These are phyloP conservation scores for Gasterosteus aculeatus DNA, from an alignment of 2,113 vertebrate genomes.

Conservation along the genomic window DNA sequence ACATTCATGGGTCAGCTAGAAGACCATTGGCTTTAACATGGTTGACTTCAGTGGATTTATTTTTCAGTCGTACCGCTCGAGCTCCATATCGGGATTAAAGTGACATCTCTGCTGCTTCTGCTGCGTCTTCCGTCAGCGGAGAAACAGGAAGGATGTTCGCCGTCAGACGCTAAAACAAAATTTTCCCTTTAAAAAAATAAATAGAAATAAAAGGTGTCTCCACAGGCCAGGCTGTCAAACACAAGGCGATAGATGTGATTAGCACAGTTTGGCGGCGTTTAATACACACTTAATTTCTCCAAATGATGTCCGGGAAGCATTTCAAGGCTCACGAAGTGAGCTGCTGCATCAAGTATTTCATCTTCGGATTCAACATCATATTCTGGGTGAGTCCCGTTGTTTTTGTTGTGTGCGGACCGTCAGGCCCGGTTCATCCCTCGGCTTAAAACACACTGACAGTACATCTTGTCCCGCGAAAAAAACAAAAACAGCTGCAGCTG, in stretches of 20 bases:
- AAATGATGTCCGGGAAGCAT: constrained; percentile 95
- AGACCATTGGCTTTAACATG: constrained; percentile 43
- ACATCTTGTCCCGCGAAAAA: neutral
- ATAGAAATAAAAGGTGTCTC: constrained; percentile 53
- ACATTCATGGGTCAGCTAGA: constrained; percentile 56
- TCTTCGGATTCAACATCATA: constrained; percentile 99
- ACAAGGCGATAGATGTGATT: constrained; percentile 51
- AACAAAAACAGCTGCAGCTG: neutral
- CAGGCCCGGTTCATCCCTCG: constrained; percentile 21
- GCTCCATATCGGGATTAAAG: neutral
- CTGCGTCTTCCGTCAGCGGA: constrained; percentile 22
- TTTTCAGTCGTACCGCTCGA: neutral
- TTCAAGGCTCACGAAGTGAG: constrained; percentile 99
- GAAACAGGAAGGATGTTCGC: constrained; percentile 20
- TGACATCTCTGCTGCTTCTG: neutral
- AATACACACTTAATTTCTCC: constrained; percentile 17
- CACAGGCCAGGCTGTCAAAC: constrained; percentile 39
- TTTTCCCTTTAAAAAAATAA: neutral
- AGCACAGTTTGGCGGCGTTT: neutral
- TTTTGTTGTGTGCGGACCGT: neutral
- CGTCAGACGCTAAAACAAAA: constrained; percentile 45
- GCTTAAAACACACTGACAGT: neutral
- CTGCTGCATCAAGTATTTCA: constrained; percentile 99
- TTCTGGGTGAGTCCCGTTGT: constrained; percentile 91
- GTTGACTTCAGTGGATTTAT: constrained; percentile 37